A percentile compares a stretch with the other conserved stretches of the same genome.
Evolutionary conservation across 2,113 vertebrate species (phyloP).

Genomic region (Toxotes chatareus): DNA sequence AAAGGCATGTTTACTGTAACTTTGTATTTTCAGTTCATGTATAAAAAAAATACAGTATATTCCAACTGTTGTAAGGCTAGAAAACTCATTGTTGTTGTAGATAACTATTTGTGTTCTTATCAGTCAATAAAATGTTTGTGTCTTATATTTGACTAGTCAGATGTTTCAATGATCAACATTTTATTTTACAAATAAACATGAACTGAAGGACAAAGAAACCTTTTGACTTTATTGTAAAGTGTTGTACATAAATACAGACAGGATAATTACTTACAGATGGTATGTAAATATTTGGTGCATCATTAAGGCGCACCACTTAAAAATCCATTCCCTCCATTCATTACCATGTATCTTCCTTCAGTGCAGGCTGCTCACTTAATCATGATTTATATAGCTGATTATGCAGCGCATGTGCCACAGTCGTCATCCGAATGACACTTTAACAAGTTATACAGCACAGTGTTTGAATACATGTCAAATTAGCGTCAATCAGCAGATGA

Average conservation of each 20-base stretch:
- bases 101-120: slow-evolving; percentile 70
- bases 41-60: slow-evolving; percentile 58
- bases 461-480: slow-evolving; percentile 62
- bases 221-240: slow-evolving; percentile 30
- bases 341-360: slow-evolving; percentile 1
- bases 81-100: slow-evolving; percentile 73
- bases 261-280: slow-evolving; percentile 6
- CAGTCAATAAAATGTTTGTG: slow-evolving; percentile 70
- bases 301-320: slow-evolving; percentile 22
- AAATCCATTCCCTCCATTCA: slow-evolving; percentile 24
- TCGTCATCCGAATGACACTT: slow-evolving; percentile 38
- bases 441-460: slow-evolving; percentile 23
- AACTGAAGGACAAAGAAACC: slow-evolving; percentile 51
- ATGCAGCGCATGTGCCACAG: slow-evolving; percentile 7
- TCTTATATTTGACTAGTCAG: slow-evolving; percentile 63
- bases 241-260: neutral
- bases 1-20: slow-evolving; percentile 85
- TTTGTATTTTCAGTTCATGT: slow-evolving; percentile 82
- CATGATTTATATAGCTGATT: slow-evolving; percentile 27
- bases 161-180: slow-evolving; percentile 57
- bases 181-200: slow-evolving; percentile 76
- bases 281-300: slow-evolving; percentile 40
- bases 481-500: slow-evolving; percentile 45
- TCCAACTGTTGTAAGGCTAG: slow-evolving; percentile 77
- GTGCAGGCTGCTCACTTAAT: slow-evolving; percentile 25